Evolutionary conservation across 2,888 invertebrate genomes (phyloP), one percentile per base, ranked within the genome.

Genomic region (Calliopum simillimum): DNA sequence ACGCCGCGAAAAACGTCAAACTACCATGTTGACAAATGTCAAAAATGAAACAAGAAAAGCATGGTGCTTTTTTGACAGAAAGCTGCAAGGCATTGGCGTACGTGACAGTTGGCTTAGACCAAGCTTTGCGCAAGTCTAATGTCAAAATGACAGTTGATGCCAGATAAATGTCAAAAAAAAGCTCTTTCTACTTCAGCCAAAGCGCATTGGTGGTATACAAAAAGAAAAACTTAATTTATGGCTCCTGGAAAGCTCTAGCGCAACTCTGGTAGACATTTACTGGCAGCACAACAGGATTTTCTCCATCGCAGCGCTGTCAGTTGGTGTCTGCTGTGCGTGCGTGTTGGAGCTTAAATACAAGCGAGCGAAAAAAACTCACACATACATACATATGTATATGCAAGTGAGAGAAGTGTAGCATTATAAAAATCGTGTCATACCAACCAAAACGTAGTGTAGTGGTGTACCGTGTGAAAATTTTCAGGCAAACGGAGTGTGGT

Each of bases 191-290:
- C 33, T 44, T n/a, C 47, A 4, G 58, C 58, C 1, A 8, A 2
- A 44, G 19, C 33, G 44, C 56, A 41, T n/a, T n/a, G n/a, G 23
- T 19, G 33, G 49, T 23, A 47, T 49, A 63, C 33, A 46, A 61
- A 49, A 1, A 13, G 19, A 21, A 61, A 63, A 49, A 63, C 12
- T 14, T 53, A 56, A 13, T 46, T 46, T 21, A 64, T 8, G 63
- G 59, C 49, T 70, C 70, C 65, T 70, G 65, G 65, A 65, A 70
- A 70, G 70, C 70, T 70, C 53, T 1, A 8, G n/a, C 14, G 13
- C 23, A n/a, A 53, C 53, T 12, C 62, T 13, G 12, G 46, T 14
- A 51, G n/a, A 63, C 25, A 33, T 11, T 16, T 21, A 16, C 46
- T 56, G 51, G 23, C 25, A 46, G 53, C 53, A 53, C 53, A 53